Evolutionary conservation across 1,140 invertebrate genomes (phyloP).

Genomic region (Pseudomyrmex flavicornis): DNA sequence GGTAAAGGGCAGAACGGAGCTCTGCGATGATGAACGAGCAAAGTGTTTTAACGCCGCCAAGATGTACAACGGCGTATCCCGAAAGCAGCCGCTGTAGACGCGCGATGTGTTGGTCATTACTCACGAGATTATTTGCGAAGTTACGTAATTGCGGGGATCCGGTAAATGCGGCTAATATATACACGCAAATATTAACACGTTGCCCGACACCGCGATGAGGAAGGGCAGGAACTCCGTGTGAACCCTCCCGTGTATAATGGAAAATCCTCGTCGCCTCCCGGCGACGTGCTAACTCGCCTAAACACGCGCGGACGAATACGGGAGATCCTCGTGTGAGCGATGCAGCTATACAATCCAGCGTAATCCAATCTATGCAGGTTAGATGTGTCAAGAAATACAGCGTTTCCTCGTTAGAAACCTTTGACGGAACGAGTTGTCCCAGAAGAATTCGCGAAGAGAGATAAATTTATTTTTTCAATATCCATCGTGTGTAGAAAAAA

Average conservation of each 20-base stretch:
- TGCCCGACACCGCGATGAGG: background rate
- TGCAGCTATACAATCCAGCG: slow-evolving; percentile 45
- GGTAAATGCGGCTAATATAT: slow-evolving; percentile 1
- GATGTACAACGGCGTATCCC: background rate
- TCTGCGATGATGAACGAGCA: slow-evolving; percentile 2
- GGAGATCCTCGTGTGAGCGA: background rate
- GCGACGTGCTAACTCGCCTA: slow-evolving; percentile 48
- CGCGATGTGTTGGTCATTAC: slow-evolving; percentile 30
- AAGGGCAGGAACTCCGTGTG: slow-evolving; percentile 10
- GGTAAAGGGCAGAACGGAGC: background rate
- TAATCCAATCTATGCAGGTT: slow-evolving; percentile 52
- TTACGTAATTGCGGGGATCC: slow-evolving; percentile 41
- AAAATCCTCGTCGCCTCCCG: slow-evolving; percentile 43
- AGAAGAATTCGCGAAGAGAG: too few relatives aligned
- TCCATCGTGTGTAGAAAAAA: background rate
- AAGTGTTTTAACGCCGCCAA: slow-evolving; percentile 2
- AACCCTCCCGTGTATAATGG: slow-evolving; percentile 37
- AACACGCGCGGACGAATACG: slow-evolving; percentile 35
- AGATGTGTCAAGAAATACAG: slow-evolving; percentile 42
- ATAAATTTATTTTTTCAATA: background rate
- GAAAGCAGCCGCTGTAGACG: background rate
- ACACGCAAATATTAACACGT: slow-evolving; percentile 55
- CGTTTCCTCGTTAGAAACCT: background rate
- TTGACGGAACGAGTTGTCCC: too few relatives aligned
- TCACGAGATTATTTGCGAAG: slow-evolving; percentile 43